Conservation (phyloP, 2,888 invertebrate species). For the Folsomia candida region DNA sequence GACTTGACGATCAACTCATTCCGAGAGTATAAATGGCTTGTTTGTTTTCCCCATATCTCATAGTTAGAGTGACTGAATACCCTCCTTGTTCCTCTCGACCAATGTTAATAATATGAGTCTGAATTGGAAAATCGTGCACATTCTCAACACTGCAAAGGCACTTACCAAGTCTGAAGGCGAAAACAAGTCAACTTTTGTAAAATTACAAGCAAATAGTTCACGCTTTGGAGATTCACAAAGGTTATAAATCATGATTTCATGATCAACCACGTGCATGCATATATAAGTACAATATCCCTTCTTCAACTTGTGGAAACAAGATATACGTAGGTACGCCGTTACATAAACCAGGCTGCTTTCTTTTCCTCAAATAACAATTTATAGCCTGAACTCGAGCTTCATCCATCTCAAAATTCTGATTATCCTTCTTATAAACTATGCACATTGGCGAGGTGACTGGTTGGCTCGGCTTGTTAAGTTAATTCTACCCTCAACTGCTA, state of each 20-base stretch:
- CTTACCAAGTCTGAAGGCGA: slow-evolving; percentile 5
- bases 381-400: background rate
- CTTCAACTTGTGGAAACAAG: slow-evolving; percentile 18
- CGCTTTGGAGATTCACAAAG: slow-evolving; percentile 34
- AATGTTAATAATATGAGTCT: slow-evolving; percentile 6
- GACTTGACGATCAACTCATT: too few species aligned
- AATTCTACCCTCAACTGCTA: slow-evolving; percentile 13
- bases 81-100: background rate
- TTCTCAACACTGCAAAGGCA: too few species aligned
- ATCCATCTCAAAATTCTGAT: background rate
- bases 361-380: slow-evolving; percentile 6
- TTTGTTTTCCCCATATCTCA: slow-evolving; percentile 14
- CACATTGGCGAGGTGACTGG: too few species aligned
- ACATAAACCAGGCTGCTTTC: slow-evolving; percentile 17
- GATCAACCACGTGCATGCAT: slow-evolving; percentile 24
- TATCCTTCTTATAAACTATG: slow-evolving; percentile 20
- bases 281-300: too few species aligned
- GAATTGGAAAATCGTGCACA: slow-evolving; percentile 12
- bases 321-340: background rate
- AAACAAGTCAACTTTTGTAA: slow-evolving; percentile 18
- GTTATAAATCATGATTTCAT: slow-evolving; percentile 38
- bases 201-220: slow-evolving; percentile 36
- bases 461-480: slow-evolving; percentile 8
- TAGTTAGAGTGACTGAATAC: slow-evolving; percentile 4
- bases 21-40: slow-evolving; percentile 19